Percentiles rank a stretch among this genome's conserved stretches.
phyloP scores from a whole-genome alignment of 30 jellyfish, hydroid and myxozoan genomes.

The Mastigias papua region DNA sequence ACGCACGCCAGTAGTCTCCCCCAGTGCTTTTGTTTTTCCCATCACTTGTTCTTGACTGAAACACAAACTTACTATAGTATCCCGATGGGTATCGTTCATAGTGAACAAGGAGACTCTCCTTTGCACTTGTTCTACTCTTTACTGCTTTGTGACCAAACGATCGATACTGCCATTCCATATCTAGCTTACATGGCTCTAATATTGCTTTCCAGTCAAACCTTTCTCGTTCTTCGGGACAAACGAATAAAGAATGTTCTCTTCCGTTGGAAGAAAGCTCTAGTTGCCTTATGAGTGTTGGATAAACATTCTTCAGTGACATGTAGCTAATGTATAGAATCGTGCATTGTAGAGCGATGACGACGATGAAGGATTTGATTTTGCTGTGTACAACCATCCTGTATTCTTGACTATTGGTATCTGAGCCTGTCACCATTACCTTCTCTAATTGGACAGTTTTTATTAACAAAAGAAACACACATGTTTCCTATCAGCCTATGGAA shows the following conservation, averaged over 20 bases:
- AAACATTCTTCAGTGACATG: neutral
- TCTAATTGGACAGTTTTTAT: too few relatives aligned
- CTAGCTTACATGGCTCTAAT: constrained; percentile 42
- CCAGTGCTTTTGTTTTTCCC: constrained; percentile 53
- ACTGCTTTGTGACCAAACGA: neutral
- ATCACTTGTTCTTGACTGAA: constrained; percentile 25
- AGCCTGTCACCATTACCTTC: too few relatives aligned
- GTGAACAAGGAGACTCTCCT: neutral
- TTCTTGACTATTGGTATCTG: too few relatives aligned
- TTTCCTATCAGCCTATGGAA: too few relatives aligned
- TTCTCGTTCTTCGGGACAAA: constrained; percentile 53
- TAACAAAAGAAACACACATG: too few relatives aligned
- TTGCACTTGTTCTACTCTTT: constrained; percentile 29
- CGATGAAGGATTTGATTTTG: neutral
- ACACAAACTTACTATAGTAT: constrained; percentile 12
- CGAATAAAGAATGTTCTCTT: neutral
- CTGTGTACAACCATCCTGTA: neutral
- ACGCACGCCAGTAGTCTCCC: constrained; percentile 75
- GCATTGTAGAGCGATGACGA: neutral
- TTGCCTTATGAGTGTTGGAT: neutral
- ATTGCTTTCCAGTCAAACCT: constrained; percentile 56
- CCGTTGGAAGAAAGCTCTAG: neutral
- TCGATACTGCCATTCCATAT: constrained; percentile 35
- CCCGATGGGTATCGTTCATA: constrained; percentile 29
- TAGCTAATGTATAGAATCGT: neutral